Conservation (phyloP, 2,888 invertebrate genomes). For the Amitus sp. region DNA sequence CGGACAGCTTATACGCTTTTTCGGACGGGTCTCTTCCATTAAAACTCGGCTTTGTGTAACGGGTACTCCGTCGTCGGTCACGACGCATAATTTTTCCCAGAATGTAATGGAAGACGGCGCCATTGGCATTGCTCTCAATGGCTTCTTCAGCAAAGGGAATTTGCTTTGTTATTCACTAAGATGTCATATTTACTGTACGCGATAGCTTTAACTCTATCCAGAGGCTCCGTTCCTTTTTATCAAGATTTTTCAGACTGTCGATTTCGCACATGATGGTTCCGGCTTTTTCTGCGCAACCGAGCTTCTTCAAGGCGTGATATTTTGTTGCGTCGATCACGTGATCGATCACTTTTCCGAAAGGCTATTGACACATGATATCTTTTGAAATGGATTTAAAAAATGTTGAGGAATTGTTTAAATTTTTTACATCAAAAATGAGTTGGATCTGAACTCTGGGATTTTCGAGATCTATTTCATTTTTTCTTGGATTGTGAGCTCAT, state of each 20-base stretch:
- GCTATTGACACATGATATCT: no score
- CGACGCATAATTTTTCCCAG: slow-evolving; percentile 5
- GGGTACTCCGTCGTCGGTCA: not conserved
- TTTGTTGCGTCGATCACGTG: not conserved
- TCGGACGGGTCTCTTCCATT: not conserved
- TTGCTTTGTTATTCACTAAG: not conserved
- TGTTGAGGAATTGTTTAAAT: no score
- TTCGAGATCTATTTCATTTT: not conserved
- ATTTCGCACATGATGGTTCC: no score
- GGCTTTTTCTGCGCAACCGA: not conserved
- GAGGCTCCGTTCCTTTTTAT: slow-evolving; percentile 1
- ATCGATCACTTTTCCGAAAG: not conserved
- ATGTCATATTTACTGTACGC: not conserved
- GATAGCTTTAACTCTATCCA: slow-evolving; percentile 5
- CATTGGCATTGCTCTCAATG: not conserved
- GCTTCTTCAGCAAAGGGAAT: not conserved
- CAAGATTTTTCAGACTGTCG: not conserved
- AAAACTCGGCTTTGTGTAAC: not conserved
- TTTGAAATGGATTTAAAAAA: no score
- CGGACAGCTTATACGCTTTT: not conserved
- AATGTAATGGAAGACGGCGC: slow-evolving; percentile 7
- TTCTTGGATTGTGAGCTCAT: no score
- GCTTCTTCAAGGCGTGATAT: not conserved
- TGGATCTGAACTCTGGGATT: no score
- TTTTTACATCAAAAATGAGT: not conserved